Evolutionary conservation across 2,113 vertebrate genomes (phyloP).

Genomic region (Podilymbus podiceps): DNA sequence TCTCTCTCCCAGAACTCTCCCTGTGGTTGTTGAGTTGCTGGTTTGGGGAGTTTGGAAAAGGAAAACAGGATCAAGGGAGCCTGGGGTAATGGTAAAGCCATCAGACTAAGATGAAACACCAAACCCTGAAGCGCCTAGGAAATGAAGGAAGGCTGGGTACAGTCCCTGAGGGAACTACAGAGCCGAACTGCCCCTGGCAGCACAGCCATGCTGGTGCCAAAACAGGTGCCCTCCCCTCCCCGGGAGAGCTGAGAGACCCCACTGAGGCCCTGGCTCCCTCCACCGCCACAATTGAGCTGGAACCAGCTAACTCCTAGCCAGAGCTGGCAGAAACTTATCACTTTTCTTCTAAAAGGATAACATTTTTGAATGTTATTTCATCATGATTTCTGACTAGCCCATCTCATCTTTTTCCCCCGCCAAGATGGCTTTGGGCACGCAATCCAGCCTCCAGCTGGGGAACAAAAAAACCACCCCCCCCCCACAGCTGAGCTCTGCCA

Average conservation of each 20-base stretch:
- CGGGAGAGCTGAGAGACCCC: not conserved
- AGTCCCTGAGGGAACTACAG: fast-evolving
- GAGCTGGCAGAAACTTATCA: not conserved
- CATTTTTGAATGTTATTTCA: not conserved
- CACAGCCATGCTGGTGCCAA: not conserved
- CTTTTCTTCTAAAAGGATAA: not conserved
- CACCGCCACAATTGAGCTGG: not conserved
- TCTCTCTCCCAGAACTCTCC: not conserved
- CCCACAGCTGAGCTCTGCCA: not conserved
- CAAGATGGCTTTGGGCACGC: not conserved
- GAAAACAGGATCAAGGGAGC: not conserved
- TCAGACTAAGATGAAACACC: not conserved
- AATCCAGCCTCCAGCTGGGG: not conserved
- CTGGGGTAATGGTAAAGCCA: not conserved
- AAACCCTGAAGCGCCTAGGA: not conserved
- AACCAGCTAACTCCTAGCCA: not conserved
- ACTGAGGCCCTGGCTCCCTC: not conserved
- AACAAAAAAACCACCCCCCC: not conserved
- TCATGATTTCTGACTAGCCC: not conserved
- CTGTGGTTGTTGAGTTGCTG: not conserved
- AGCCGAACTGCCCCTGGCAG: not conserved
- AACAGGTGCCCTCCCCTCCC: not conserved
- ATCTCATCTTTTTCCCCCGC: not conserved
- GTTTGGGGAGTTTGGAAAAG: not conserved
- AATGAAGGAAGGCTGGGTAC: not conserved